Base-by-base conservation (phyloP, 2,888 invertebrate genomes). In the Synergus gifuensis region DNA sequence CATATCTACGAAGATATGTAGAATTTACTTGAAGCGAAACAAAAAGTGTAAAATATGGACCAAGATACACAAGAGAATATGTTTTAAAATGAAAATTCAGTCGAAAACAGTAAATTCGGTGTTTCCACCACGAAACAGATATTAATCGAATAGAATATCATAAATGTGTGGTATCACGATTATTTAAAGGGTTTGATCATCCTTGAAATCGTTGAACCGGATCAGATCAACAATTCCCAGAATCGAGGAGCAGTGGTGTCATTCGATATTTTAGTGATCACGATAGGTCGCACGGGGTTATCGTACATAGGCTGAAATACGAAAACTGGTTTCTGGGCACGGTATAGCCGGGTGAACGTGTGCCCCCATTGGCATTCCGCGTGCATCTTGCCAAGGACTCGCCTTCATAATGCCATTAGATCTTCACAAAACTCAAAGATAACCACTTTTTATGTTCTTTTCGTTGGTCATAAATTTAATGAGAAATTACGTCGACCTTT, bases 351-450 rank as follows among this genome's bases (percentile, higher is more conserved):
- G 83, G 86, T 87, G 86, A 87, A 87, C 82, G 86, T 85, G 84
- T 83, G 84, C 82, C 83, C 84, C 82, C 83, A 77, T 81, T 84
- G 86, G 86, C 86, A 87, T 87, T 82, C 73, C 82, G 76, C 22
- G 60, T 77, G 77, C 77, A 77, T 77, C 77, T 69, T 18, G 83
- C 76, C 86, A 87, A 87, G 86, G 86, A 87, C 86, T 87, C 82
- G 79, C 81, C 79, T 81, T 85, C 82, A 85, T 87, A 86, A 86
- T 87, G 87, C 87, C 87, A 85, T 83, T 83, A 82, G 82, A 83
- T 81, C 82, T 85, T 85, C 82, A 81, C 82, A 84, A 81, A 79
- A 80, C 79, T 78, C 78, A 76, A 58, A 46, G 66, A 76, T 69
- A 76, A 66, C 69, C 18, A 64, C 64, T 78, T 79, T 44, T 42